These are phyloP conservation scores for Melanotaenia parkinsoni DNA, from an alignment of 2,797 vertebrate genomes.

Conservation along the genomic window DNA sequence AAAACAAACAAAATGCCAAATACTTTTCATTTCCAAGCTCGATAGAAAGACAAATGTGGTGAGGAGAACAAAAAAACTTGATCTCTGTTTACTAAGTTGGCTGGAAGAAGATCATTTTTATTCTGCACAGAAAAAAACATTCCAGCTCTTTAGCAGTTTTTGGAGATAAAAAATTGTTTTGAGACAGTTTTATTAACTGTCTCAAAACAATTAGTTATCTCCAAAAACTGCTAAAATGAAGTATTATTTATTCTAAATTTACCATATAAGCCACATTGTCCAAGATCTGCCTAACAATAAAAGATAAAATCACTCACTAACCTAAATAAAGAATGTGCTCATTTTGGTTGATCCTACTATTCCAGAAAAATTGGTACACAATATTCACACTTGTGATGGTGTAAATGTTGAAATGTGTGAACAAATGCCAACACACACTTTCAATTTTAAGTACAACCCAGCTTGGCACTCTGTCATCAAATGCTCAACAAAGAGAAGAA, in stretches of 20 bases:
- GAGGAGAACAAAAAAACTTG: background rate
- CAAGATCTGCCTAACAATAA: background rate
- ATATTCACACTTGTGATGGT: constrained; percentile 51
- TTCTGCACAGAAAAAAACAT: background rate
- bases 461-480: constrained; percentile 58
- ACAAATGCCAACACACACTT: constrained; percentile 60
- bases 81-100: background rate
- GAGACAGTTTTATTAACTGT: too few species aligned
- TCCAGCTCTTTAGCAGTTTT: too few species aligned
- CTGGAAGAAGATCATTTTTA: background rate
- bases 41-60: background rate
- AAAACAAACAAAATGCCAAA: background rate
- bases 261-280: background rate
- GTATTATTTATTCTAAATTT: too few species aligned
- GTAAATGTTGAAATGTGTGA: constrained; percentile 62
- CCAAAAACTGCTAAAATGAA: too few species aligned
- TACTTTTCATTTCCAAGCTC: background rate
- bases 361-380: constrained; percentile 52
- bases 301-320: background rate
- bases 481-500: constrained; percentile 59
- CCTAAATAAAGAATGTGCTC: constrained; percentile 33
- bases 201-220: too few species aligned
- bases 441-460: constrained; percentile 57
- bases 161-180: too few species aligned
- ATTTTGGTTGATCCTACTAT: constrained; percentile 58